Conservation (phyloP, 2,797 vertebrate genomes). For the Chloroceryle inda region DNA sequence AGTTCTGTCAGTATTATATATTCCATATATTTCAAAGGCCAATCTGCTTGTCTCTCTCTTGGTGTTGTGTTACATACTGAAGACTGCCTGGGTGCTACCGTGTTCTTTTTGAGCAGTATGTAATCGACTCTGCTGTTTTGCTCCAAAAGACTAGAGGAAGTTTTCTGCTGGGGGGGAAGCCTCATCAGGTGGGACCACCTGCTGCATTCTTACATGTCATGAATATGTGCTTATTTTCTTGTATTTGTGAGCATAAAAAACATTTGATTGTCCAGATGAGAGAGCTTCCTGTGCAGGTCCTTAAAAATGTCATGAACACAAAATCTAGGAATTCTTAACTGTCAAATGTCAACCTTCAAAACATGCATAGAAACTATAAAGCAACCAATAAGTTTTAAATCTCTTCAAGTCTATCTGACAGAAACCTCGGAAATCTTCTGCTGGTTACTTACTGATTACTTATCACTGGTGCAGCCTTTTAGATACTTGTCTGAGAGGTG, state of each 20-base stretch:
- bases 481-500: neutral
- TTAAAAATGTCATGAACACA: neutral
- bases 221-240: neutral
- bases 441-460: neutral
- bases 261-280: neutral
- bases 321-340: neutral
- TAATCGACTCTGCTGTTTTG: neutral
- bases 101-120: neutral
- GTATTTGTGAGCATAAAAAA: neutral
- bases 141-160: neutral
- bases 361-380: neutral
- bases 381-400: neutral
- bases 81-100: neutral
- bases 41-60: neutral
- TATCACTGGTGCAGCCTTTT: neutral
- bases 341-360: neutral
- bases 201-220: neutral
- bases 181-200: neutral
- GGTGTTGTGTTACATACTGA: neutral
- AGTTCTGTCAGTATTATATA: slow-evolving; percentile 42
- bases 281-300: neutral
- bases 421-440: neutral
- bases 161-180: neutral
- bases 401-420: neutral
- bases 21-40: slow-evolving; percentile 15